These are phyloP conservation scores for Penaeus chinensis DNA, from an alignment of 1,140 invertebrate genomes.

Conservation along the genomic window DNA sequence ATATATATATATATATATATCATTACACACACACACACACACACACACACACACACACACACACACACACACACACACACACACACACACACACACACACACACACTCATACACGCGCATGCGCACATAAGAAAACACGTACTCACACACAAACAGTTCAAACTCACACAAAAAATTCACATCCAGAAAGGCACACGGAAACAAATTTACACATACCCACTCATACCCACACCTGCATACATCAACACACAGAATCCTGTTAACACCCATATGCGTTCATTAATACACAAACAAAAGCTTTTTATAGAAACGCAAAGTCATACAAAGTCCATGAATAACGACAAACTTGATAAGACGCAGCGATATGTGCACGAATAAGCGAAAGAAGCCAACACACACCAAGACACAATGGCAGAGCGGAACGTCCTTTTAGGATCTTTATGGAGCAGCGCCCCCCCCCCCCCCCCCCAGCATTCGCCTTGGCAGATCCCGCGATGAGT, in stretches of 20 bases:
- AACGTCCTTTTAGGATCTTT: background rate
- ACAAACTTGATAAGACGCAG: background rate
- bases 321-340: too few relatives aligned
- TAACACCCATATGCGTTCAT: too few relatives aligned
- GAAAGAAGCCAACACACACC: background rate
- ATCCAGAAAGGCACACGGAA: too few relatives aligned
- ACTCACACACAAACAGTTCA: too few relatives aligned
- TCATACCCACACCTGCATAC: too few relatives aligned
- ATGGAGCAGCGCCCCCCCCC: background rate
- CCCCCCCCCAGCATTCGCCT: background rate
- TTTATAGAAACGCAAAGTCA: too few relatives aligned
- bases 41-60: background rate
- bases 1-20: too few relatives aligned
- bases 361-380: background rate
- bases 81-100: conserved; percentile 23
- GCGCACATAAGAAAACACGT: background rate
- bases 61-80: conserved; percentile 16
- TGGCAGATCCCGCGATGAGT: too few relatives aligned
- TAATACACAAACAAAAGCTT: too few relatives aligned
- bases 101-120: background rate
- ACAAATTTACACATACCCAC: too few relatives aligned
- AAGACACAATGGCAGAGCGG: background rate
- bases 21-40: background rate
- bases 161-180: too few relatives aligned
- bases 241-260: too few relatives aligned